Evolutionary conservation across 2,888 invertebrate genomes (phyloP).

Genomic region (Hylaea fasciaria): DNA sequence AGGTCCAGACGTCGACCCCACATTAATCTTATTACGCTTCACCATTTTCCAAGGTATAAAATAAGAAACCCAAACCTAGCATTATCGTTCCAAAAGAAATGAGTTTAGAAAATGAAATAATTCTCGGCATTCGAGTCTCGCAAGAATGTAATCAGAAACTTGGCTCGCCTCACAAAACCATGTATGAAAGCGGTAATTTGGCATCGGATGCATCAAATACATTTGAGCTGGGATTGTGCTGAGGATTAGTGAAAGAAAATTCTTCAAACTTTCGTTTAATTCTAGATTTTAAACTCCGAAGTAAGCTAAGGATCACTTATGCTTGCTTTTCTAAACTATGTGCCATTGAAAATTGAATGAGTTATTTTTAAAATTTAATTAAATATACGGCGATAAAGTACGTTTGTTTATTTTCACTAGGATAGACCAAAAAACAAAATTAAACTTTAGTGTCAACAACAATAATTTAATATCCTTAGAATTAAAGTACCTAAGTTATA

Average conservation of each 20-base stretch:
- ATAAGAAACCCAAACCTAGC: not conserved
- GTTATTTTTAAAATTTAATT: too few relatives aligned
- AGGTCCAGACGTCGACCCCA: not conserved
- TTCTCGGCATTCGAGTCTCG: slow-evolving; percentile 4
- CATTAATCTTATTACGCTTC: not conserved
- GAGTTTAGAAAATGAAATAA: slow-evolving; percentile 6
- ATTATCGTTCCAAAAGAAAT: slow-evolving; percentile 4
- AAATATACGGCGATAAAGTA: too few relatives aligned
- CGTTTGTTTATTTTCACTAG: too few relatives aligned
- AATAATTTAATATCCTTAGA: too few relatives aligned
- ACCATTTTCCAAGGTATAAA: not conserved
- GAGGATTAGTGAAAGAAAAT: slow-evolving; percentile 14
- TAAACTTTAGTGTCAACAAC: too few relatives aligned
- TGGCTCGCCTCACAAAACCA: slow-evolving; percentile 56
- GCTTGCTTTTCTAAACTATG: too few relatives aligned
- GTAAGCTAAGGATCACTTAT: too few relatives aligned
- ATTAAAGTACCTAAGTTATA: too few relatives aligned
- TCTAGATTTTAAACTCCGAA: too few relatives aligned
- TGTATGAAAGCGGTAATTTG: slow-evolving; percentile 34
- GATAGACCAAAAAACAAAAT: too few relatives aligned
- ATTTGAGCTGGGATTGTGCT: slow-evolving; percentile 18
- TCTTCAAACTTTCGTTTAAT: not conserved
- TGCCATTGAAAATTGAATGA: too few relatives aligned
- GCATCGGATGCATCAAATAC: slow-evolving; percentile 24
- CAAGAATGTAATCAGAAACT: slow-evolving; percentile 56